Evolutionary conservation across 2,888 invertebrate genomes (phyloP).

Genomic region (Tetranychus truncatus): DNA sequence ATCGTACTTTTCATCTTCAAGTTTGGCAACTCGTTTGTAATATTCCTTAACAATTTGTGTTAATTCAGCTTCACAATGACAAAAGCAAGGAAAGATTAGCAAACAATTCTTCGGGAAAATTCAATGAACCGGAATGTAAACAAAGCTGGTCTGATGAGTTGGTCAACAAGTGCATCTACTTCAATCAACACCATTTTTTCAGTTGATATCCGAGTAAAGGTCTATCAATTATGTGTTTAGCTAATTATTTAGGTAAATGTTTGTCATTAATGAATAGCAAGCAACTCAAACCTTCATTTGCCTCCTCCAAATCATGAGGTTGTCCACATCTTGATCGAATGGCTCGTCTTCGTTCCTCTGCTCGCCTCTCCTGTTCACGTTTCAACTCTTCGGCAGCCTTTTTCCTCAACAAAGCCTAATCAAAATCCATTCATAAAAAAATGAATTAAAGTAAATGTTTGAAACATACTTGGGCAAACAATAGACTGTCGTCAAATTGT

Average conservation of each 20-base stretch:
- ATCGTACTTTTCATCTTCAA: constrained; percentile 13
- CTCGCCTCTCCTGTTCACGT: constrained; percentile 28
- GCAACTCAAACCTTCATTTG: constrained; percentile 25
- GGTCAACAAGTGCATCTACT: too few relatives aligned
- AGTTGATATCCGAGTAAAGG: too few relatives aligned
- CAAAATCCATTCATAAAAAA: background rate
- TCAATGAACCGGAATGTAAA: background rate
- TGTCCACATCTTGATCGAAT: constrained; percentile 26
- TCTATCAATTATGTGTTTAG: too few relatives aligned
- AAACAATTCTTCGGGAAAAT: background rate
- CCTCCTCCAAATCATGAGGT: constrained; percentile 24
- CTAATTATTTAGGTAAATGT: too few relatives aligned
- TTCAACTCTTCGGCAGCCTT: constrained; percentile 29
- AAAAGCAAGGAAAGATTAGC: background rate
- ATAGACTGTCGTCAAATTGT: too few relatives aligned
- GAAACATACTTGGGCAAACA: too few relatives aligned
- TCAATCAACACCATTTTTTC: too few relatives aligned
- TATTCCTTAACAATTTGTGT: constrained; percentile 14
- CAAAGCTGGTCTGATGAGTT: too few relatives aligned
- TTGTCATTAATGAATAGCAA: too few relatives aligned
- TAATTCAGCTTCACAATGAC: constrained; percentile 4
- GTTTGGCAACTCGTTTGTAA: background rate
- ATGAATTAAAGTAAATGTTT: background rate
- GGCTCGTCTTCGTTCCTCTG: constrained; percentile 26
- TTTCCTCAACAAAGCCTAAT: constrained; percentile 26